A percentile compares a stretch with the other conserved stretches of the same genome.
Evolutionary conservation across 2,797 vertebrate species (phyloP).

Genomic region (Hozukius guyotensis): DNA sequence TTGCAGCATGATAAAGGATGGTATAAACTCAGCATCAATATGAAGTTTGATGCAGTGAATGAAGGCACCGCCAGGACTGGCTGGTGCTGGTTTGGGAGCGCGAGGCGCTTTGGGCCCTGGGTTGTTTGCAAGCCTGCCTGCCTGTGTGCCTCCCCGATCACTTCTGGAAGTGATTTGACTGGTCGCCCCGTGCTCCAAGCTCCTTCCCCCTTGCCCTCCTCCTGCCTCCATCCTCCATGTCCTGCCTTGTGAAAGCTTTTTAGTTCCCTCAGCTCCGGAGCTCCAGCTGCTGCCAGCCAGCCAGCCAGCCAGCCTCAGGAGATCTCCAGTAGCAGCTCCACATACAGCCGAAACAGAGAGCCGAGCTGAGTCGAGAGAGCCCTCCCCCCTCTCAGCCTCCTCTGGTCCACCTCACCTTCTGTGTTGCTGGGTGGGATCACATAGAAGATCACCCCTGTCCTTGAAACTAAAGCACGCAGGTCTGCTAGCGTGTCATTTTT

Average conservation of each 20-base stretch:
- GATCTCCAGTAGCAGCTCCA: slow-evolving; percentile 16
- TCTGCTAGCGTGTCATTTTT: slow-evolving; percentile 26
- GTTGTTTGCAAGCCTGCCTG: not conserved
- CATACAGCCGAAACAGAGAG: slow-evolving; percentile 10
- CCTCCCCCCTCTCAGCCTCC: slow-evolving; percentile 4
- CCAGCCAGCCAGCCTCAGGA: slow-evolving; percentile 8
- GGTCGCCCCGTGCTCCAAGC: slow-evolving; percentile 15
- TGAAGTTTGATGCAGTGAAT: not conserved
- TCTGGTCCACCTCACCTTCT: slow-evolving; percentile 43
- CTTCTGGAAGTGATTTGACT: slow-evolving; percentile 66
- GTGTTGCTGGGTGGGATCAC: slow-evolving; percentile 46
- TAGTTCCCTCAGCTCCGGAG: slow-evolving; percentile 23
- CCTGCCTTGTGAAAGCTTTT: slow-evolving; percentile 45
- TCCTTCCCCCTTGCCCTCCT: slow-evolving; percentile 54
- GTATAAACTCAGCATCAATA: not conserved
- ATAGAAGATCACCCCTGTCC: slow-evolving; percentile 43
- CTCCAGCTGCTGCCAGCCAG: slow-evolving; percentile 42
- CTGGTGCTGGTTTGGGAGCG: not conserved
- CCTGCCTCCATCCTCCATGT: slow-evolving; percentile 51
- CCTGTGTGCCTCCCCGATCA: slow-evolving; percentile 18
- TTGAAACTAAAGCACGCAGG: slow-evolving; percentile 25
- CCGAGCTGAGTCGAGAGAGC: slow-evolving; percentile 6
- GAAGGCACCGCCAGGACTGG: not conserved
- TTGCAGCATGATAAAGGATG: not conserved
- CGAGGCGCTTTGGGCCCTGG: not conserved